Evolutionary conservation across 2,888 invertebrate species (phyloP).

Genomic region (Idaea aversata): DNA sequence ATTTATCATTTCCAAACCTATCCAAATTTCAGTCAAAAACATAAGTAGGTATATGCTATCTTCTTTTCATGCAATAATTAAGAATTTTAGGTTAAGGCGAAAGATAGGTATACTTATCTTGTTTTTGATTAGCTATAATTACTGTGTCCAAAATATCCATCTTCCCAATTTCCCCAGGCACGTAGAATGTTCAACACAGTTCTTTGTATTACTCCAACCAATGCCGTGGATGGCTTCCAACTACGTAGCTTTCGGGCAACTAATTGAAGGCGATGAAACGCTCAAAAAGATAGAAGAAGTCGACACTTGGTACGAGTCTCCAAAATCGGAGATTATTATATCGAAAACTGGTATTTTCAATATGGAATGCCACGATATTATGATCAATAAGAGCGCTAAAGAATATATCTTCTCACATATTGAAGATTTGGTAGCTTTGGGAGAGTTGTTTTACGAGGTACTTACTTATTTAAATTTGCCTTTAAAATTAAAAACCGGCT

Average conservation of each 20-base stretch:
- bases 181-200: conserved; percentile 84
- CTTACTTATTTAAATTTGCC: neutral
- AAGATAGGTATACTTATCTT: too few species aligned
- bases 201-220: conserved; percentile 83
- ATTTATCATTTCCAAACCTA: too few species aligned
- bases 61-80: too few species aligned
- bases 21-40: too few species aligned
- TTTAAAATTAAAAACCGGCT: too few species aligned
- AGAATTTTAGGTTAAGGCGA: too few species aligned
- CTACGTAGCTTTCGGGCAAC: conserved; percentile 87
- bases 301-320: conserved; percentile 82
- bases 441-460: conserved; percentile 53
- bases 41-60: too few species aligned
- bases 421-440: conserved; percentile 55
- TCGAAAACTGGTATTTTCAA: conserved; percentile 58
- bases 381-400: conserved; percentile 50
- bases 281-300: conserved; percentile 82
- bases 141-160: too few species aligned
- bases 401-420: conserved; percentile 59
- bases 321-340: conserved; percentile 54
- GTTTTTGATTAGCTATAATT: too few species aligned
- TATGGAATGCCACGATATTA: conserved; percentile 58
- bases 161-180: conserved; percentile 58
- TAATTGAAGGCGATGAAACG: conserved; percentile 83
- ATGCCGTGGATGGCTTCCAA: conserved; percentile 85